Percentiles rank a stretch among this genome's conserved stretches.
These are phyloP conservation scores for Leptinotarsa haldemani DNA, from an alignment of 2,888 invertebrate species.

Conservation along the genomic window DNA sequence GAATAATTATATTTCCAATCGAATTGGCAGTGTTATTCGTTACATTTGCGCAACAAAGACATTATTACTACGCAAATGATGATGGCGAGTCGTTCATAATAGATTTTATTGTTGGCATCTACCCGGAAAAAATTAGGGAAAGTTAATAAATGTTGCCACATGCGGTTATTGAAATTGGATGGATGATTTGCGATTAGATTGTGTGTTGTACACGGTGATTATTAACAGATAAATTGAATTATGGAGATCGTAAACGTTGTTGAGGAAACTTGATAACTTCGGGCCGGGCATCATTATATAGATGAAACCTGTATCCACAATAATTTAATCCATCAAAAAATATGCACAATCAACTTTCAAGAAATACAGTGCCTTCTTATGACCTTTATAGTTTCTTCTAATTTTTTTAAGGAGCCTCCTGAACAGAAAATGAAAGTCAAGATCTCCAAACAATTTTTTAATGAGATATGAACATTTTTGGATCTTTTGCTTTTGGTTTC, in stretches of 20 bases:
- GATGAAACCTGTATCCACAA: no score
- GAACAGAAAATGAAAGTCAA: no score
- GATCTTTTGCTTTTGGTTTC: no score
- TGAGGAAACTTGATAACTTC: not conserved
- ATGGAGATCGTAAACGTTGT: not conserved
- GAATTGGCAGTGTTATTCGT: constrained; percentile 30
- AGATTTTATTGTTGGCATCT: constrained; percentile 12
- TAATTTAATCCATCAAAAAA: no score
- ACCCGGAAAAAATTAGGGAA: constrained; percentile 11
- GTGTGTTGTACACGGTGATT: not conserved
- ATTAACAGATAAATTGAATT: constrained; percentile 1
- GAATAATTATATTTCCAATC: constrained; percentile 35
- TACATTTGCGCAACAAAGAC: constrained; percentile 30
- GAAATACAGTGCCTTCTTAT: no score
- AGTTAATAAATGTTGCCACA: constrained; percentile 16
- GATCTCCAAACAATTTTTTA: no score
- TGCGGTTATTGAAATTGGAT: constrained; percentile 16
- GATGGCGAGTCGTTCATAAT: constrained; percentile 2
- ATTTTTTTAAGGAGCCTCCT: no score
- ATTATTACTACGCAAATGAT: constrained; percentile 12
- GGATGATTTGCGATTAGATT: constrained; percentile 18
- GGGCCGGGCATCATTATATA: no score
- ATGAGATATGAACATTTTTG: no score
- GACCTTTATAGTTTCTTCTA: no score
- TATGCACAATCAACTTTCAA: no score